A percentile compares a stretch with the other conserved stretches of the same genome.
Conservation (phyloP, 2,888 invertebrate genomes). For the Baronia brevicornis region DNA sequence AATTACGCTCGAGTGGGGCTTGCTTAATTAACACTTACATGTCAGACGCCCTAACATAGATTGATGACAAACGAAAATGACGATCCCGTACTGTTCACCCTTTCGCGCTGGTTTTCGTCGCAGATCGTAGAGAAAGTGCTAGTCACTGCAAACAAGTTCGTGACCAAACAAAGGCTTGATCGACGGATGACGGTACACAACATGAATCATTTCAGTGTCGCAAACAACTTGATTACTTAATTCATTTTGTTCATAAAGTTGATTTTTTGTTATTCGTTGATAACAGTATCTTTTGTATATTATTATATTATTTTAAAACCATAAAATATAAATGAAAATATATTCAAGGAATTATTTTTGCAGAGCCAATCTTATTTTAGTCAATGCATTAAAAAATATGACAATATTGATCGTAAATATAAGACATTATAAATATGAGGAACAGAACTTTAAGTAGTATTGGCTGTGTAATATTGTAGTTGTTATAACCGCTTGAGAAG, state of each 20-base stretch:
- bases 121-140: constrained; percentile 50
- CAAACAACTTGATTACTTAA: constrained; percentile 58
- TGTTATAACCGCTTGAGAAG: constrained; percentile 37
- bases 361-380: no score
- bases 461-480: constrained; percentile 34
- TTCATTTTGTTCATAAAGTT: constrained; percentile 71
- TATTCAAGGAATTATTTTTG: no score
- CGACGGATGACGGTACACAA: constrained; percentile 42
- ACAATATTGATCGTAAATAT: constrained; percentile 3
- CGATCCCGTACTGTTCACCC: constrained; percentile 57
- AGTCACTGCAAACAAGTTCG: constrained; percentile 59
- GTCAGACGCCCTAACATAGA: constrained; percentile 72
- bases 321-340: no score
- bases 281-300: no score
- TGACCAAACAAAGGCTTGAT: constrained; percentile 52
- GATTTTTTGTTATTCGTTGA: no score
- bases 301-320: no score
- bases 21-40: constrained; percentile 76
- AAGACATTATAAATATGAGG: constrained; percentile 15
- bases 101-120: constrained; percentile 50
- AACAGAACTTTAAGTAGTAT: constrained; percentile 26
- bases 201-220: constrained; percentile 52
- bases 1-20: constrained; percentile 72
- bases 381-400: background rate
- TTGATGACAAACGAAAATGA: constrained; percentile 75